Evolutionary conservation across 1,140 invertebrate genomes (phyloP), one percentile per base, ranked within the genome.

Genomic region (Drosophila melanogaster): DNA sequence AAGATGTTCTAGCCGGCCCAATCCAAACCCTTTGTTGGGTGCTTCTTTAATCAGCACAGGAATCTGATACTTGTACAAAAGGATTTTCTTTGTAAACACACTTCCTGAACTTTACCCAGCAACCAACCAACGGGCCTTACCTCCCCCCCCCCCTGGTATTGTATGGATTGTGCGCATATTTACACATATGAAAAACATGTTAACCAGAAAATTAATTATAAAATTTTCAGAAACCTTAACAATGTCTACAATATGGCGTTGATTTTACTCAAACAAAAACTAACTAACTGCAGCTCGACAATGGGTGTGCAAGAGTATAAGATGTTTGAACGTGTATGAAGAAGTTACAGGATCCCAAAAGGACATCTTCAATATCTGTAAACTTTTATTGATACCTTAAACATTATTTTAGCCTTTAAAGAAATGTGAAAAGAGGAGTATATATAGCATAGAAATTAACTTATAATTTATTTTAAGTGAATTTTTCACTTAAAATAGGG

Each of bases 131-230:
- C 10, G 12, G 4, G 14, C 8, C 12, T 10, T 14, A 22, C 12
- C 6, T 35, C 14, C 54, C 11, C 40, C 38, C 24, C 35, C 1
- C 51, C 50, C 4, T 33, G 46, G 67, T 71, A 76, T 81, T 81
- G 80, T 79, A 79, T 69, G 72, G 67, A 79, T 77, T 89, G 78
- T 84, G 76, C 84, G 84, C 79, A 64, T 75, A 74, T 65, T 62
- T 51, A 85, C 74, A 78, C 74, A 64, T 75, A 77, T 76, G 70
- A 79, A 79, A 87, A 87, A 87, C 80, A 75, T 81, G 80, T 78
- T 89, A 90, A 90, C 85, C 85, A 90, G 80, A 90, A 90, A 90
- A 85, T 90, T 90, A 90, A 90, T 90, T 90, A 90, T 90, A 83
- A 90, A 90, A 81, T 85, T 90, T 89, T 81, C 85, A 84, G 84